phyloP scores from a whole-genome alignment of 2,888 invertebrate species.

The Atrina japonica region DNA sequence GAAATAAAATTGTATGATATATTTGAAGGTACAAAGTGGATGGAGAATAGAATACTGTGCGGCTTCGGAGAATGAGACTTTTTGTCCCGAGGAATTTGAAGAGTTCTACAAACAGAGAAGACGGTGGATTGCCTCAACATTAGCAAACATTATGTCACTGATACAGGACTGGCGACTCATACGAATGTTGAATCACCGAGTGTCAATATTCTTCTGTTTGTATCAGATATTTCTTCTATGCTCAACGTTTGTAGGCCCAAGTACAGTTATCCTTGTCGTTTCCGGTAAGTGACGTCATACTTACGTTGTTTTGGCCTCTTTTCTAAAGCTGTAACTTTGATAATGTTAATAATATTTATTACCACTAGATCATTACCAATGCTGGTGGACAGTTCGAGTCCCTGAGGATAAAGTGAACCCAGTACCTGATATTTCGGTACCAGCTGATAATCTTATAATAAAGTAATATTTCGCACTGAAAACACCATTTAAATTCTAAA shows the following conservation, averaged over 20 bases:
- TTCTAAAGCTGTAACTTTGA: too few relatives aligned
- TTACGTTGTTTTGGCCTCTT: too few relatives aligned
- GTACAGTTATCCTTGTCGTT: slow-evolving; percentile 68
- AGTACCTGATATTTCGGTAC: too few relatives aligned
- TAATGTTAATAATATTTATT: too few relatives aligned
- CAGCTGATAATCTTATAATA: too few relatives aligned
- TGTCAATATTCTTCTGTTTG: slow-evolving; percentile 69
- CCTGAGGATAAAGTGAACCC: neutral
- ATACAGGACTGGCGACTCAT: slow-evolving; percentile 65
- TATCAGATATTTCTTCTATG: slow-evolving; percentile 73
- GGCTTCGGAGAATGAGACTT: slow-evolving; percentile 72
- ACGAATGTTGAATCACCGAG: slow-evolving; percentile 64
- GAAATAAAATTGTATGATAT: neutral
- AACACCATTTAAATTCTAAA: too few relatives aligned
- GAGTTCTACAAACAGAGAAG: slow-evolving; percentile 78
- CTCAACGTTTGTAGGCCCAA: slow-evolving; percentile 72
- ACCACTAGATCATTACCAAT: too few relatives aligned
- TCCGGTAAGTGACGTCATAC: slow-evolving; percentile 69
- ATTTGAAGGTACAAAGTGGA: slow-evolving; percentile 70
- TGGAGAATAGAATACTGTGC: slow-evolving; percentile 79
- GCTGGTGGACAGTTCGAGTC: too few relatives aligned
- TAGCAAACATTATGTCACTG: slow-evolving; percentile 71
- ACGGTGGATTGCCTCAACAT: slow-evolving; percentile 76
- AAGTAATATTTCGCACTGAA: too few relatives aligned
- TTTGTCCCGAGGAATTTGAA: slow-evolving; percentile 76